Evolutionary conservation across 2,888 invertebrate genomes (phyloP).

Genomic region (Watsonalla cultraria): DNA sequence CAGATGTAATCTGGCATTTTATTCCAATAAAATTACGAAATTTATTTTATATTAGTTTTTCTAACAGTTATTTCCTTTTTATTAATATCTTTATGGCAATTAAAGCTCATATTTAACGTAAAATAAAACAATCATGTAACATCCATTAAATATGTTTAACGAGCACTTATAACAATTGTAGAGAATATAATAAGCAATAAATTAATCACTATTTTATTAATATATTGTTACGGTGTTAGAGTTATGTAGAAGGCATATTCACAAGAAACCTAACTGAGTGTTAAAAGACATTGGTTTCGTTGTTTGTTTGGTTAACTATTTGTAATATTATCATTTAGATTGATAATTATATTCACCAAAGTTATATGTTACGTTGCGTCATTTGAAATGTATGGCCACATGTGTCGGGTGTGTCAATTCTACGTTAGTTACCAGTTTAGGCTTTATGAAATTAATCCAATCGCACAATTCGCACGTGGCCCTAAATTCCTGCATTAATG

Average conservation of each 20-base stretch:
- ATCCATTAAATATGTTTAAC: not conserved
- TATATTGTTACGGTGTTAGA: conserved; percentile 18
- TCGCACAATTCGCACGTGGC: conserved; percentile 37
- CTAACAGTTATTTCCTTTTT: conserved; percentile 12
- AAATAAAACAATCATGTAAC: not conserved
- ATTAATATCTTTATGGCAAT: conserved; percentile 1
- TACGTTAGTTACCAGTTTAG: conserved; percentile 51
- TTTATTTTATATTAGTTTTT: conserved; percentile 28
- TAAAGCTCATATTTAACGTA: not conserved
- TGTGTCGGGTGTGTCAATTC: no score
- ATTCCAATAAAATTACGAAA: conserved; percentile 44
- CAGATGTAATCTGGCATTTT: conserved; percentile 31
- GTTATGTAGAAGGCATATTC: conserved; percentile 12
- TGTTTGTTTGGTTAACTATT: conserved; percentile 65
- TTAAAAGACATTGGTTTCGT: conserved; percentile 66
- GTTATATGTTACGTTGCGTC: conserved; percentile 35
- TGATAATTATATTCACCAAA: conserved; percentile 63
- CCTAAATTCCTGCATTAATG: not conserved
- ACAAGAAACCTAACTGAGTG: conserved; percentile 28
- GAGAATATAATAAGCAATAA: conserved; percentile 3
- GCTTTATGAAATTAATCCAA: conserved; percentile 37
- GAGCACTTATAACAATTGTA: not conserved
- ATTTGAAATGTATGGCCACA: conserved; percentile 22
- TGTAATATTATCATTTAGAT: conserved; percentile 56
- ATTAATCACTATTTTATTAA: conserved; percentile 16